Evolutionary conservation across 2,797 vertebrate genomes (phyloP).

Genomic region (Falco naumanni): DNA sequence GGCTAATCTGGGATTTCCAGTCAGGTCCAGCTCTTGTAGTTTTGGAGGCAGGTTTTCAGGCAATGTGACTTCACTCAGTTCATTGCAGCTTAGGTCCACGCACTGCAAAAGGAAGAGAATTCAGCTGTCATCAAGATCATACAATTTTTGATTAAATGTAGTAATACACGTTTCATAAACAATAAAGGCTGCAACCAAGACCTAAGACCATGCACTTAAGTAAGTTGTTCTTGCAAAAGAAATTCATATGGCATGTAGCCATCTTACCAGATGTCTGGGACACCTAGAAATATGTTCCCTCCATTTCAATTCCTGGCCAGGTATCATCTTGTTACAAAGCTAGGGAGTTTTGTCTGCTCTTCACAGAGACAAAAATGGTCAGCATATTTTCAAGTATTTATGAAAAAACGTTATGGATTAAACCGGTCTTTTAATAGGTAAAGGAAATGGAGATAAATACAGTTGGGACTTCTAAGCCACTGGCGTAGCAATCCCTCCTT

Average conservation of each 20-base stretch:
- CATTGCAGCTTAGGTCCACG: slow-evolving; percentile 97
- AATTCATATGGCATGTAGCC: background rate
- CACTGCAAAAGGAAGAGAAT: slow-evolving; percentile 79
- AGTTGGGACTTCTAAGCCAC: background rate
- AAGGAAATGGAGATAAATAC: background rate
- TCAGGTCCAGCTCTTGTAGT: slow-evolving; percentile 96
- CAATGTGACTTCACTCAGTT: slow-evolving; percentile 90
- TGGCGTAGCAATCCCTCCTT: background rate
- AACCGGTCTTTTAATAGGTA: background rate
- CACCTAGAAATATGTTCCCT: background rate
- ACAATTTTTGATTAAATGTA: background rate
- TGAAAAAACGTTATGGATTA: background rate
- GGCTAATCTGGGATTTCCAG: slow-evolving; percentile 93
- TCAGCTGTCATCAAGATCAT: background rate
- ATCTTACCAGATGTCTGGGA: slow-evolving; percentile 1
- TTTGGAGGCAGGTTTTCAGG: slow-evolving; percentile 96
- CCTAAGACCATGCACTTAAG: background rate
- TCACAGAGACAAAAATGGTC: background rate
- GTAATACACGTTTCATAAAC: background rate
- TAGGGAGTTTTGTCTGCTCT: background rate
- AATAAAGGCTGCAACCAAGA: background rate
- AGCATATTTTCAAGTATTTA: background rate
- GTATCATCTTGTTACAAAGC: background rate
- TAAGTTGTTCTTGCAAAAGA: background rate
- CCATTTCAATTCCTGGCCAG: background rate